Evolutionary conservation across 2,113 vertebrate species (phyloP).

Genomic region (Salvelinus fontinalis): DNA sequence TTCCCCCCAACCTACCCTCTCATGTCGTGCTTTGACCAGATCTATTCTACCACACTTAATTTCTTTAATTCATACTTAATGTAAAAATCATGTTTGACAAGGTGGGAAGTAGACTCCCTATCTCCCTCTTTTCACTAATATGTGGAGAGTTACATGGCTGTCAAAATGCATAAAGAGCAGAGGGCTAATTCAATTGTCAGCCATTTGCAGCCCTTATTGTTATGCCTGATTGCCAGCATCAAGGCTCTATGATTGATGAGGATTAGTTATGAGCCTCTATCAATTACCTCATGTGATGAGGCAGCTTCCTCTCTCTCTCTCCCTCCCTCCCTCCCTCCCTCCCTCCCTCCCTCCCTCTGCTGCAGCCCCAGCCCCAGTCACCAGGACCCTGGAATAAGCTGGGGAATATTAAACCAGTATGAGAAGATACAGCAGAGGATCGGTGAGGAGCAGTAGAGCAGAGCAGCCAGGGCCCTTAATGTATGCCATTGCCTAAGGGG

Average conservation of each 20-base stretch:
- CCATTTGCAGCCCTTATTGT: slow-evolving; percentile 8
- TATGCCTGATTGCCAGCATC: background rate
- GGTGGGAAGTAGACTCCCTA: background rate
- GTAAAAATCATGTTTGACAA: background rate
- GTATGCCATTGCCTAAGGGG: slow-evolving; percentile 25
- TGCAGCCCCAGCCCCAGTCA: background rate
- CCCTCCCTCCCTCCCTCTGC: background rate
- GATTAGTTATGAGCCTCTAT: slow-evolving; percentile 28
- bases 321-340: background rate
- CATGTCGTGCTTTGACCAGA: background rate
- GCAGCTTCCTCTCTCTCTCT: background rate
- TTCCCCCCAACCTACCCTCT: background rate
- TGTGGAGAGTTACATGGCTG: background rate
- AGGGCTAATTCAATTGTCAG: slow-evolving; percentile 22
- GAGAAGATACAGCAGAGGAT: background rate
- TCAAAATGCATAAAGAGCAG: slow-evolving; percentile 12
- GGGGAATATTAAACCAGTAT: slow-evolving; percentile 7
- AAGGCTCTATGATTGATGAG: slow-evolving; percentile 9
- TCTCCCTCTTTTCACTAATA: background rate
- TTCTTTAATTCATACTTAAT: background rate
- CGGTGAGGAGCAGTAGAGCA: slow-evolving; percentile 7
- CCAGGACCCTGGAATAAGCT: background rate
- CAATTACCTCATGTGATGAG: slow-evolving; percentile 13
- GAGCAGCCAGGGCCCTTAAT: slow-evolving; percentile 14
- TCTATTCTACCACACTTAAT: background rate